Evolutionary conservation across 2,797 vertebrate species (phyloP).

Genomic region (Hemitrygon akajei): DNA sequence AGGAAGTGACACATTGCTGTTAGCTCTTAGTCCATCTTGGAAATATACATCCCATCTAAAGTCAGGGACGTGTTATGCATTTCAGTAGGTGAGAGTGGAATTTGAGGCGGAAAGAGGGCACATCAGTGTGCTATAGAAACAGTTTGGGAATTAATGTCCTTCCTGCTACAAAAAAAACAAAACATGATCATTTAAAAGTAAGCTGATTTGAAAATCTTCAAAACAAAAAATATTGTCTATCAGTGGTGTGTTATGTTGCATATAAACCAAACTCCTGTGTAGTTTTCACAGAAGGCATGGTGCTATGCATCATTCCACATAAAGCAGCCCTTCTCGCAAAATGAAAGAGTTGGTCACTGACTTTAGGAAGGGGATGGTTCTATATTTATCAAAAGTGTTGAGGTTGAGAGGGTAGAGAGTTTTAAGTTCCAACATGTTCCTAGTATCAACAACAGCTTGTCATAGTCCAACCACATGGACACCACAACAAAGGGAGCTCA

Average conservation of each 20-base stretch:
- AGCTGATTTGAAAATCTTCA: not conserved
- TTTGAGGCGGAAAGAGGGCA: not conserved
- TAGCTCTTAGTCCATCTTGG: not conserved
- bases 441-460: too few relatives aligned
- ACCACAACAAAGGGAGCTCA: too few relatives aligned
- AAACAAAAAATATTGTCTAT: not conserved
- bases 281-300: not conserved
- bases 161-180: not conserved
- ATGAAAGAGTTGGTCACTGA: too few relatives aligned
- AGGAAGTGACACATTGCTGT: too few relatives aligned
- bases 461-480: too few relatives aligned
- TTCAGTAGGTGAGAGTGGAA: not conserved
- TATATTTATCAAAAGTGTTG: too few relatives aligned
- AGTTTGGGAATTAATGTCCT: not conserved
- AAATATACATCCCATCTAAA: not conserved
- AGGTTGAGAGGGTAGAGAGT: too few relatives aligned
- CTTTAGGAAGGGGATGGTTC: too few relatives aligned
- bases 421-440: too few relatives aligned
- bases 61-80: not conserved
- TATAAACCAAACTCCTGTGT: not conserved
- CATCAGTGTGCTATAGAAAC: not conserved
- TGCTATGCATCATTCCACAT: not conserved
- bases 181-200: not conserved
- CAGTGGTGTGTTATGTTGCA: not conserved
- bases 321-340: too few relatives aligned